phyloP scores from a whole-genome alignment of 2,888 invertebrate species.

The Amphimallon solstitiale region DNA sequence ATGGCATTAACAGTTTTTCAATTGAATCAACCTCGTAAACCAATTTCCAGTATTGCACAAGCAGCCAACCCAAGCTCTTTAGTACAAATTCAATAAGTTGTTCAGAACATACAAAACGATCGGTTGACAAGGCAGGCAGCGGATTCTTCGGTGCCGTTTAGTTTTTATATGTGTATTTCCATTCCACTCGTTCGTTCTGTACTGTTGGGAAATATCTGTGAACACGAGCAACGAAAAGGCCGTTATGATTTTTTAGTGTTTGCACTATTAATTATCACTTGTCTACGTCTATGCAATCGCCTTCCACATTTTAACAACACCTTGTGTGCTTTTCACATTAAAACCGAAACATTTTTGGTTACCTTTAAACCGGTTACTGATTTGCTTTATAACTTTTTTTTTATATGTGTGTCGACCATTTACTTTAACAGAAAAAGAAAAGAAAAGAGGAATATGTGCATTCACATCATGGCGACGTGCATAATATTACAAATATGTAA shows the following conservation, averaged over 20 bases:
- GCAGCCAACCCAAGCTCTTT: not conserved
- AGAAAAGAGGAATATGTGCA: too few relatives aligned
- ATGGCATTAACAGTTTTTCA: not conserved
- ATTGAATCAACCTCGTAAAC: slow-evolving; percentile 17
- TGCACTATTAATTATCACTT: slow-evolving; percentile 58
- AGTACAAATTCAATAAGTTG: not conserved
- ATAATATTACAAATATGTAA: too few relatives aligned
- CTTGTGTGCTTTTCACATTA: slow-evolving; percentile 61
- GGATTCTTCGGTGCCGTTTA: slow-evolving; percentile 15
- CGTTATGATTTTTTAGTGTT: slow-evolving; percentile 56
- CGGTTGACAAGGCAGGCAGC: slow-evolving; percentile 7
- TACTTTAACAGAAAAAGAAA: not conserved
- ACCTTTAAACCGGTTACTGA: slow-evolving; percentile 59
- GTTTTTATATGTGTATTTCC: not conserved
- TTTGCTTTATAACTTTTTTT: slow-evolving; percentile 53
- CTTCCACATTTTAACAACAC: slow-evolving; percentile 53
- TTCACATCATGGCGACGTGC: too few relatives aligned
- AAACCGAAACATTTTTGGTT: slow-evolving; percentile 57
- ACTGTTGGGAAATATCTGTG: slow-evolving; percentile 40
- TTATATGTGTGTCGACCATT: not conserved
- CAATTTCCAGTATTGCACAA: slow-evolving; percentile 28
- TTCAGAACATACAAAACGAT: slow-evolving; percentile 16
- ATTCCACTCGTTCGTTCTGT: not conserved
- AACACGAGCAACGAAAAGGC: slow-evolving; percentile 47
- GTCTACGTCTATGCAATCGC: slow-evolving; percentile 57